phyloP scores from a whole-genome alignment of 2,113 vertebrate genomes.

The Pelodiscus sinensis region DNA sequence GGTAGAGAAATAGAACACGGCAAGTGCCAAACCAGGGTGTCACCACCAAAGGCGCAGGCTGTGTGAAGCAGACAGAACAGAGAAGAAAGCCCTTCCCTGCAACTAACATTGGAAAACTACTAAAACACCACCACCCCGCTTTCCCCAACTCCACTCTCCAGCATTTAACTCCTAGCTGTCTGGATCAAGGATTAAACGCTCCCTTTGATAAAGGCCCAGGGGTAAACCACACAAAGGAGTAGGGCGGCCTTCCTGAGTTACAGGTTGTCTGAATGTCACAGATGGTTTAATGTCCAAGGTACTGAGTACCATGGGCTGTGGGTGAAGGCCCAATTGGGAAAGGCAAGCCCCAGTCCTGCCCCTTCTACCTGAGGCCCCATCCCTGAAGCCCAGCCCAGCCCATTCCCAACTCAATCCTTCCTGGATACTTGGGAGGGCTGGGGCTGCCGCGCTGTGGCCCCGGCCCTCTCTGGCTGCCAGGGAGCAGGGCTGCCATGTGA shows the following conservation, averaged over 20 bases:
- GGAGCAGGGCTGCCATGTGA: too few relatives aligned
- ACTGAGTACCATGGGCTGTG: too few relatives aligned
- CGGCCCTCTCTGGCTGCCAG: too few relatives aligned
- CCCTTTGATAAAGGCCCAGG: neutral
- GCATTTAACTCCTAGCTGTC: neutral
- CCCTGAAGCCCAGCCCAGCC: too few relatives aligned
- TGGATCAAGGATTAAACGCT: neutral
- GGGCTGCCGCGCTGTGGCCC: too few relatives aligned
- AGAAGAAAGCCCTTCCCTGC: neutral
- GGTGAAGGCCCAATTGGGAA: too few relatives aligned
- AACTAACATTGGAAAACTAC: neutral
- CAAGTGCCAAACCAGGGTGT: neutral
- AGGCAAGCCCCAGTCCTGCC: too few relatives aligned
- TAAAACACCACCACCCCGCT: neutral
- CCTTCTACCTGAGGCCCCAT: too few relatives aligned
- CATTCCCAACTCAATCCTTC: too few relatives aligned
- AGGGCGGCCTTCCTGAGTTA: neutral
- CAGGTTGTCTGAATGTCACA: neutral
- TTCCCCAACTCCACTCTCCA: neutral
- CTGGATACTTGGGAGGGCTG: too few relatives aligned
- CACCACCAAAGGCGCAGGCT: neutral
- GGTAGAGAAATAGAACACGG: neutral
- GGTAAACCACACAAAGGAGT: neutral
- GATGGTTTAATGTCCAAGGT: neutral
- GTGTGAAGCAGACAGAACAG: neutral